These are phyloP conservation scores for Pomatostomus ruficeps DNA, from an alignment of 2,113 vertebrate species.

Conservation along the genomic window DNA sequence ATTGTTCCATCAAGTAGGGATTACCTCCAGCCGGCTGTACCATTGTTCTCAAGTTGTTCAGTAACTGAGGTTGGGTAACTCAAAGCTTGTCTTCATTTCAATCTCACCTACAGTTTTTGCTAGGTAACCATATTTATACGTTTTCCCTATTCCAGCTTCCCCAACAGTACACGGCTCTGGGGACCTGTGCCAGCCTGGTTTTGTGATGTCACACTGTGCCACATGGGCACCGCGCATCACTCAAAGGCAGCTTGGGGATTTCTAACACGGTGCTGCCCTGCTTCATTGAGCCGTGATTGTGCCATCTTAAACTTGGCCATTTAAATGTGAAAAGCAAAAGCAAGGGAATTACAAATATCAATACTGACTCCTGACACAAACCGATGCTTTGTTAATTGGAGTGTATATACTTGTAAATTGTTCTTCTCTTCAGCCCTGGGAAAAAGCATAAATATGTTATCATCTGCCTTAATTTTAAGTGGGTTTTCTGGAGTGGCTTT, in stretches of 20 bases:
- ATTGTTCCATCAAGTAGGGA: no score
- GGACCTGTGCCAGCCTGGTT: background rate
- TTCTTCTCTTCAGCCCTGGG: background rate
- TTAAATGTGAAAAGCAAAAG: background rate
- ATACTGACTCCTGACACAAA: background rate
- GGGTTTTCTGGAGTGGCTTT: background rate
- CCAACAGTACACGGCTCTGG: background rate
- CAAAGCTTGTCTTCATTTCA: no score
- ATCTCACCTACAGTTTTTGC: no score
- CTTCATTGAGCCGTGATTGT: background rate
- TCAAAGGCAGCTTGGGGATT: background rate
- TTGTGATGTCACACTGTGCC: background rate
- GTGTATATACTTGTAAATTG: background rate
- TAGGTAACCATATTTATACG: no score
- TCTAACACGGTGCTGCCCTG: background rate
- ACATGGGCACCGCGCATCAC: background rate
- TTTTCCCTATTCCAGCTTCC: no score
- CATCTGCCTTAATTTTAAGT: background rate
- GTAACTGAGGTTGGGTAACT: no score
- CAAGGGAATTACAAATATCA: background rate
- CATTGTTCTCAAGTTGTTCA: no score
- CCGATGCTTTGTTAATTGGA: background rate
- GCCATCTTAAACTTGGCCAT: background rate
- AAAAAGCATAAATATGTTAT: background rate
- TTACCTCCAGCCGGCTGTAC: no score